These are phyloP conservation scores for Liparis tanakae DNA, from an alignment of 2,797 vertebrate genomes.

Conservation along the genomic window DNA sequence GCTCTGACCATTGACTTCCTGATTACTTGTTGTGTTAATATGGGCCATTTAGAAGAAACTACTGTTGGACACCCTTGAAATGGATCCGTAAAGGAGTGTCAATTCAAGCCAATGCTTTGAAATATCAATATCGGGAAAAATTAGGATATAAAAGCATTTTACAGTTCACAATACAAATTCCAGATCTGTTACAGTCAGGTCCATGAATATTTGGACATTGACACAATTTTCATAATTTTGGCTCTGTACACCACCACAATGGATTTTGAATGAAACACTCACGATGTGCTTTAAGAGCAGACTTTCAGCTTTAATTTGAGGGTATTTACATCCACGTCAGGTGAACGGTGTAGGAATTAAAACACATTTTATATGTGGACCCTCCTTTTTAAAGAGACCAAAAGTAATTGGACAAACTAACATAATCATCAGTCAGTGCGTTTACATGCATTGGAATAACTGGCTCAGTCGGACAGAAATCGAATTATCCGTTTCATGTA, in stretches of 20 bases:
- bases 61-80: constrained; percentile 30
- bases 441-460: too few relatives aligned
- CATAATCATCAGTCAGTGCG: too few relatives aligned
- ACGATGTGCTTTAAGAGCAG: constrained; percentile 27
- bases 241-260: neutral
- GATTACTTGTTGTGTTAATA: constrained; percentile 41
- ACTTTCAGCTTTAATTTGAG: constrained; percentile 57
- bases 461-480: too few relatives aligned
- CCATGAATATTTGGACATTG: too few relatives aligned
- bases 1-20: constrained; percentile 49
- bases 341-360: constrained; percentile 47
- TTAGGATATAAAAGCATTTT: constrained; percentile 47
- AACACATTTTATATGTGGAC: too few relatives aligned
- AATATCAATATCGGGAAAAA: constrained; percentile 41
- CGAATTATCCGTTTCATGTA: too few relatives aligned
- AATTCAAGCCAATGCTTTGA: constrained; percentile 7
- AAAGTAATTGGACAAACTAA: too few relatives aligned
- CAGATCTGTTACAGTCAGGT: constrained; percentile 8
- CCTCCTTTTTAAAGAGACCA: too few relatives aligned
- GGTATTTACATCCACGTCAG: constrained; percentile 54
- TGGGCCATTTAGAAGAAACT: constrained; percentile 24
- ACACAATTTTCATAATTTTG: too few relatives aligned
- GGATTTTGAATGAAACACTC: neutral
- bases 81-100: constrained; percentile 31
- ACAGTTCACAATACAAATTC: constrained; percentile 53